Percentiles rank a stretch among this genome's conserved stretches.
Evolutionary conservation across 2,113 vertebrate genomes (phyloP).

Genomic region (Tricholaema leucomelas): DNA sequence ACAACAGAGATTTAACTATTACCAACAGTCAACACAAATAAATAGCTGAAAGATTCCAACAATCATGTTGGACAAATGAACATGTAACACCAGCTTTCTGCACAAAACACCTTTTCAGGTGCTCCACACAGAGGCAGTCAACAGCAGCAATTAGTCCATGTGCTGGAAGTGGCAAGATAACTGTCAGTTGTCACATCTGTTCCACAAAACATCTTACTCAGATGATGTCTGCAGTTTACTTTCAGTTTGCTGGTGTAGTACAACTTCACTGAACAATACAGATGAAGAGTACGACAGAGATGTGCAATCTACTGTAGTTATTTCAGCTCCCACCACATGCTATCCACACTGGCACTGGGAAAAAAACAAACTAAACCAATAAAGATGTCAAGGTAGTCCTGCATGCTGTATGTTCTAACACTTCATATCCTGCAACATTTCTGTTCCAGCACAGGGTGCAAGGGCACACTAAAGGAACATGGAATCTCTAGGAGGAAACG

Average conservation of each 20-base stretch:
- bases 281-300: not conserved
- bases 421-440: not conserved
- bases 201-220: constrained; percentile 18
- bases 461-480: not conserved
- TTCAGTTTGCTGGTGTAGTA: not conserved
- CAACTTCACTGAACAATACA: not conserved
- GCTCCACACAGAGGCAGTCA: not conserved
- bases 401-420: not conserved
- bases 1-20: constrained; percentile 24
- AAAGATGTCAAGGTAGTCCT: not conserved
- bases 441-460: not conserved
- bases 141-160: constrained; percentile 19
- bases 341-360: not conserved
- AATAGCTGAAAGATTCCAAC: not conserved
- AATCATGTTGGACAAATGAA: not conserved
- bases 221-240: not conserved
- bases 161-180: not conserved
- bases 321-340: not conserved
- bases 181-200: constrained; percentile 1
- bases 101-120: not conserved
- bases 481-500: not conserved
- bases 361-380: not conserved
- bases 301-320: not conserved
- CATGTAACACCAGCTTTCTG: not conserved
- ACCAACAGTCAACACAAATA: not conserved